These are phyloP conservation scores for Carpatolechia fugitivella DNA, from an alignment of 2,888 invertebrate species.

Conservation along the genomic window DNA sequence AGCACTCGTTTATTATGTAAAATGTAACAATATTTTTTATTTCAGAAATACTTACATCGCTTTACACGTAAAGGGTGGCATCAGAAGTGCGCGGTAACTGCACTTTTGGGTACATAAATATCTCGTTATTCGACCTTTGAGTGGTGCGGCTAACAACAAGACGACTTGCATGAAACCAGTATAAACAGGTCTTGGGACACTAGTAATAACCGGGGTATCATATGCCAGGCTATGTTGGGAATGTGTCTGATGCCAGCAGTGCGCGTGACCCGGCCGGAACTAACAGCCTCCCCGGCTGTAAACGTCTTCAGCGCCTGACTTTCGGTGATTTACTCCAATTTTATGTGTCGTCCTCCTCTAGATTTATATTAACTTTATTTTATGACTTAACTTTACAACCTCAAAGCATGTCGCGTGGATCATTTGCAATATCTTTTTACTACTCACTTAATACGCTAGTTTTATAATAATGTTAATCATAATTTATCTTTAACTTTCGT, in stretches of 20 bases:
- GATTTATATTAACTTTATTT: constrained; percentile 76
- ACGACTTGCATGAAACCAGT: neutral
- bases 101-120: constrained; percentile 47
- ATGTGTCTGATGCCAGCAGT: constrained; percentile 11
- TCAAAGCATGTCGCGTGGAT: constrained; percentile 61
- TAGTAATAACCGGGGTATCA: too few species aligned
- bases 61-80: neutral
- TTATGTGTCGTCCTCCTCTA: constrained; percentile 72
- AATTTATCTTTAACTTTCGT: too few species aligned
- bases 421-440: constrained; percentile 47
- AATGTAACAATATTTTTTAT: neutral
- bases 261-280: constrained; percentile 55
- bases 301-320: constrained; percentile 75
- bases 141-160: constrained; percentile 33
- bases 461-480: neutral
- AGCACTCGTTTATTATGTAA: too few species aligned
- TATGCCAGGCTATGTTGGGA: too few species aligned
- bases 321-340: constrained; percentile 76
- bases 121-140: constrained; percentile 58
- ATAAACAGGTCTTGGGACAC: too few species aligned
- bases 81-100: constrained; percentile 33
- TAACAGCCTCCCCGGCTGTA: constrained; percentile 71
- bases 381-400: constrained; percentile 68
- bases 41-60: neutral
- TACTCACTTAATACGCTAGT: constrained; percentile 22